These are phyloP conservation scores for Pheucticus melanocephalus DNA, from an alignment of 2,113 vertebrate genomes.

Conservation along the genomic window DNA sequence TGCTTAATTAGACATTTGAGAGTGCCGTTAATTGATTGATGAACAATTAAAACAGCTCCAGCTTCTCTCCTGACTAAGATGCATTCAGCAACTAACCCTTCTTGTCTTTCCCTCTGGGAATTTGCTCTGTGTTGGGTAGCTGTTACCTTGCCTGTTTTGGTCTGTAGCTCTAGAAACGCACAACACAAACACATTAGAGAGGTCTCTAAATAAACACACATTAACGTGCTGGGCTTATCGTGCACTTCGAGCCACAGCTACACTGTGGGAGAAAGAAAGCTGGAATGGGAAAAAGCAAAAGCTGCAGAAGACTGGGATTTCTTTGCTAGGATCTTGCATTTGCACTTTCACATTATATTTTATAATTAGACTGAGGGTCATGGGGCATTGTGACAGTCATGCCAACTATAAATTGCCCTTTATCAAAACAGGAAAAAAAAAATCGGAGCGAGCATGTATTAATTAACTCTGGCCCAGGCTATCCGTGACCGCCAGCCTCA, in stretches of 20 bases:
- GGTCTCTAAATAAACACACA: slow-evolving; percentile 36
- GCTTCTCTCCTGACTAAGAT: slow-evolving; percentile 53
- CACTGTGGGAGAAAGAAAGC: neutral
- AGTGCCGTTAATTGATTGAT: slow-evolving; percentile 67
- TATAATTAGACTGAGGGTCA: slow-evolving; percentile 15
- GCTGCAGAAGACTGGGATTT: neutral
- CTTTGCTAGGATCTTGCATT: neutral
- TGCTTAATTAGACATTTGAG: slow-evolving; percentile 69
- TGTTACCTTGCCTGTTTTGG: slow-evolving; percentile 52
- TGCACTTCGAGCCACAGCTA: neutral
- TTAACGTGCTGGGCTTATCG: neutral
- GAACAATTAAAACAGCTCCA: slow-evolving; percentile 68
- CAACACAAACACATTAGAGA: slow-evolving; percentile 32
- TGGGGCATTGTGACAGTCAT: slow-evolving; percentile 3
- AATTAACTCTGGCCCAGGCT: slow-evolving; percentile 34
- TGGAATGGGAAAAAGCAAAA: neutral
- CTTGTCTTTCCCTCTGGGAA: slow-evolving; percentile 34
- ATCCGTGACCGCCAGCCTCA: neutral
- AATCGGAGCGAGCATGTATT: neutral
- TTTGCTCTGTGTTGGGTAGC: slow-evolving; percentile 26
- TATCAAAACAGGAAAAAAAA: slow-evolving; percentile 17
- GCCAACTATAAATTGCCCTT: slow-evolving; percentile 32
- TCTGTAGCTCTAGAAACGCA: slow-evolving; percentile 57
- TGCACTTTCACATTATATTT: neutral
- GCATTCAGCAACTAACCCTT: slow-evolving; percentile 41